Percentiles rank a stretch among this genome's conserved stretches.
phyloP scores from a whole-genome alignment of 2,113 vertebrate species.

The Deroptyus accipitrinus region DNA sequence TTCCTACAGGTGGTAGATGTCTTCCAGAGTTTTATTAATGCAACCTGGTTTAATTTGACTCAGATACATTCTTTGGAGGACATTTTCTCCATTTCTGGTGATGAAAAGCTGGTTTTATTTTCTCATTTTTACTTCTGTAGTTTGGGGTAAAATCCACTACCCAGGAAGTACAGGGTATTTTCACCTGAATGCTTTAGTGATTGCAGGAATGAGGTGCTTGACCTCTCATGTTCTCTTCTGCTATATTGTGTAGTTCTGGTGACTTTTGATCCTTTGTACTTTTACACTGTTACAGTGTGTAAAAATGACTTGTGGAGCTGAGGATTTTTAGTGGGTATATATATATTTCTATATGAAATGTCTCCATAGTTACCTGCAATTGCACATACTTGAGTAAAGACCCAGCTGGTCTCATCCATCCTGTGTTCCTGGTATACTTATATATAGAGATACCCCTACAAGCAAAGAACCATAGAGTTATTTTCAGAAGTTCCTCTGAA shows the following conservation, averaged over 20 bases:
- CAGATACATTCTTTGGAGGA: background rate
- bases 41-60: background rate
- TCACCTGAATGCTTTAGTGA: background rate
- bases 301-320: background rate
- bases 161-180: background rate
- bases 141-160: background rate
- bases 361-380: background rate
- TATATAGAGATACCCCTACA: background rate
- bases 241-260: background rate
- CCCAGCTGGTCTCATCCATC: background rate
- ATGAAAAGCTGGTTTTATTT: background rate
- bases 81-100: background rate
- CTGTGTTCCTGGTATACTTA: background rate
- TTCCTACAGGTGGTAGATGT: background rate
- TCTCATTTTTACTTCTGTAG: background rate
- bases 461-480: background rate
- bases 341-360: background rate
- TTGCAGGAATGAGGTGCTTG: background rate
- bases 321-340: background rate
- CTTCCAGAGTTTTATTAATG: background rate
- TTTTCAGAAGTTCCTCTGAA: background rate
- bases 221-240: background rate
- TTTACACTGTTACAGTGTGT: background rate
- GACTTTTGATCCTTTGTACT: background rate
- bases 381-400: background rate